Base-by-base conservation (phyloP, 2,797 vertebrate species). In the Dendrocincla fuliginosa region DNA sequence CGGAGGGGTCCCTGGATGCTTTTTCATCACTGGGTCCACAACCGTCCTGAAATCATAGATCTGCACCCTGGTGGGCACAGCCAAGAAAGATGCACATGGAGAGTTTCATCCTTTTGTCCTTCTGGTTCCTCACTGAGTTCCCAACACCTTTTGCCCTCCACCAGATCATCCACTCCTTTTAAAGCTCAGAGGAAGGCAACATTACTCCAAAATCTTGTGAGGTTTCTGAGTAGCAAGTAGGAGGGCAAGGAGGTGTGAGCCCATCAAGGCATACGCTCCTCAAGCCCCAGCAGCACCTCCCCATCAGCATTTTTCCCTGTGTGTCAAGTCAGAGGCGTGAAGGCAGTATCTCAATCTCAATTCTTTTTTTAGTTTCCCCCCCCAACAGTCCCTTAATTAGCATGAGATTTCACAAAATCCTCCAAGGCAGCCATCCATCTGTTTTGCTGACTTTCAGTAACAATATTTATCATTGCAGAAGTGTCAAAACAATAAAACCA, bases 401-500 rank as follows among this genome's bases (percentile, higher is more conserved):
- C 96, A 95, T 80, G 87, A 95, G 95, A 93, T 95, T 86, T 93
- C 86, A 91, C 86, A 87, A 96, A 96, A 96, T 87, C 89, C 67
- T 1, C 93, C 89, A 64, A 96, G 93, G 94, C 95, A 96, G 93
- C 77, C 95, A 96, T 95, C 96, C 96, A 97, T 97, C 96, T 96
- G 96, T 79, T 96, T 95, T 91, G 77, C 80, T 96, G 96, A 95
- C 94, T 97, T 94, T 67, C 91, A 95, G 93, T 61, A 93, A 90
- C 95, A 97, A 96, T 96, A 97, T 97, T 97, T 96, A 96, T 96
- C 89, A 64, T 90, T 64, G 87, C 30, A 7, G 30, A 93, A 94
- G 93, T 96, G 96, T 97, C 96, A 96, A 96, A 97, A 96, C 96
- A 97, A 95, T 96, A 91, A 95, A 97, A 91, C 76, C 93, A 91